These are phyloP conservation scores for Platalea minor DNA, from an alignment of 2,797 vertebrate genomes.

Conservation along the genomic window DNA sequence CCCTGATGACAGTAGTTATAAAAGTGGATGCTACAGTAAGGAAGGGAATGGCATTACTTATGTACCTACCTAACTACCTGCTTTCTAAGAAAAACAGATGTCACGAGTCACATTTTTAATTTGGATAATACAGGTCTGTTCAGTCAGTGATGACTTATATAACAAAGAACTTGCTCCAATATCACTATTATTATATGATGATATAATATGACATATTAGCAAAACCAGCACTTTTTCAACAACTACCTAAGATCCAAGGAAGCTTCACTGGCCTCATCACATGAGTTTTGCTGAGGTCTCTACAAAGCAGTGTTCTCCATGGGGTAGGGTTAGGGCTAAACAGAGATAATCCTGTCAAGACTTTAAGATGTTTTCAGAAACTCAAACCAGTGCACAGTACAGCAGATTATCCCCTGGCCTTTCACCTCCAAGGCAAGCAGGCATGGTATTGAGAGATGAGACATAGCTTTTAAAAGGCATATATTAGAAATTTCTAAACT, in stretches of 20 bases:
- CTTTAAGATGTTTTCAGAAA: constrained; percentile 59
- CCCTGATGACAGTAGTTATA: not conserved
- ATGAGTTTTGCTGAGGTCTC: not conserved
- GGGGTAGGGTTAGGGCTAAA: not conserved
- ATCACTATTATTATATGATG: not conserved
- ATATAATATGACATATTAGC: not conserved
- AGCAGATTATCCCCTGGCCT: constrained; percentile 54
- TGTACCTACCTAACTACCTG: not conserved
- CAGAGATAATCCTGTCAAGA: constrained; percentile 36
- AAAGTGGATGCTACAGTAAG: not conserved
- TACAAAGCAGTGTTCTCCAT: not conserved
- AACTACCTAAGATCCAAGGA: not conserved
- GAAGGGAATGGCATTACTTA: not conserved
- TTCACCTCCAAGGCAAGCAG: constrained; percentile 14
- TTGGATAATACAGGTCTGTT: not conserved
- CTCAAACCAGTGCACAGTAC: not conserved
- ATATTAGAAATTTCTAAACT: not conserved
- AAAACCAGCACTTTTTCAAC: not conserved
- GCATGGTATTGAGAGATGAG: not conserved
- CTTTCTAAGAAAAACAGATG: not conserved
- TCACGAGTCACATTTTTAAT: not conserved
- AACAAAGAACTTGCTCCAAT: not conserved
- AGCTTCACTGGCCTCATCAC: not conserved
- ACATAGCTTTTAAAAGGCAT: not conserved
- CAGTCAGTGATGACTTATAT: not conserved